Evolutionary conservation across 1,140 invertebrate species (phyloP), one percentile per base, ranked within the genome.

Genomic region (Chironomus striatipennis): DNA sequence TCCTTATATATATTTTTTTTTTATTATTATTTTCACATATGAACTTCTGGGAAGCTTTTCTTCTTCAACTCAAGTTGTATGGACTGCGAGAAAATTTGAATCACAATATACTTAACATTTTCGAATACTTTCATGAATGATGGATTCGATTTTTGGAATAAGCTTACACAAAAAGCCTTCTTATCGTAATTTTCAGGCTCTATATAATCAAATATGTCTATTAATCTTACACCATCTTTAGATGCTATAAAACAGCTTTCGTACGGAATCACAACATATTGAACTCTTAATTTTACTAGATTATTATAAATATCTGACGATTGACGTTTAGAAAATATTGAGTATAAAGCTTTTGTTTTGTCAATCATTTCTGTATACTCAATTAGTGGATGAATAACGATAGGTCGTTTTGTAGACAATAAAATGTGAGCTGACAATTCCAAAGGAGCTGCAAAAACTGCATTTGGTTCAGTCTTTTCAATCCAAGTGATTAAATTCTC

Each of bases 41-140:
- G 75, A 78, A 79, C 79, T 77, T 82, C 81, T 24, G 80, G 79
- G 79, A 82, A 81, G 76, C 79, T 82, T 75, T 78, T 81, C 70
- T 79, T 78, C 77, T 81, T 81, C 73, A 82, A 75, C 74, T 79
- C 81, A 74, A 82, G 80, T 73, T 82, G 81, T 15, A 82, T 79
- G 76, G 78, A 80, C 77, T 82, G 81, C 74, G 81, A 82, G 76
- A 82, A 82, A 79, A 82, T 81, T 76, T 82, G 81, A 65, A 82
- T 79, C 42, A 82, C 81, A 34, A 77, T 78, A 65, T 81, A 82
- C 43, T 82, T 76, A 18, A 80, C 78, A 74, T 81, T 82, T 10
- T 78, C 74, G 73, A 80, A 82, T 3, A 82, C 80, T 75, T 81
- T 81, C 3, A 82, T 74, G 65, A 82, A 82, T 42, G 80, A 82